Percentiles rank a stretch among this genome's conserved stretches.
Conservation (phyloP, 2,113 vertebrate genomes). For the Pollimyrus isidori region DNA sequence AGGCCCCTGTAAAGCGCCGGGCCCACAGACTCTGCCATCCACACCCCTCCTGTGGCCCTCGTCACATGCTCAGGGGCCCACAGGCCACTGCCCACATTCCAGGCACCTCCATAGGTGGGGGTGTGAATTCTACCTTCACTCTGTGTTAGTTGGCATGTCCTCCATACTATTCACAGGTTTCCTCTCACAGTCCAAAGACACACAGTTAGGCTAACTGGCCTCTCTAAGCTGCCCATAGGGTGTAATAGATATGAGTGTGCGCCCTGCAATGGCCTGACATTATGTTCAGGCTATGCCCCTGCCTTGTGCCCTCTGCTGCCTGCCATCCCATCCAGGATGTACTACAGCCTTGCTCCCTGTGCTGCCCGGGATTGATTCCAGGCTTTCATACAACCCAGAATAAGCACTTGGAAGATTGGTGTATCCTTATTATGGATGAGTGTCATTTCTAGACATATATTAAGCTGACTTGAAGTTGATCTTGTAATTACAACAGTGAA, state of each 20-base stretch:
- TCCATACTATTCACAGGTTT: neutral
- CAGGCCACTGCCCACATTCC: too few relatives aligned
- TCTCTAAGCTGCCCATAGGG: neutral
- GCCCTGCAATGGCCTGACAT: neutral
- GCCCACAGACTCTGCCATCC: neutral
- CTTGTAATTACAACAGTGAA: neutral
- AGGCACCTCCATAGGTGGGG: neutral
- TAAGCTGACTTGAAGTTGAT: neutral
- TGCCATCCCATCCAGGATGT: neutral
- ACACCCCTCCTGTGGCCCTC: neutral
- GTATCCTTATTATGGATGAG: neutral
- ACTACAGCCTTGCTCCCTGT: neutral
- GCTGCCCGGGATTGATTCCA: neutral
- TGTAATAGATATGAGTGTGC: neutral
- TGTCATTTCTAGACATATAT: neutral
- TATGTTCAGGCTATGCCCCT: neutral
- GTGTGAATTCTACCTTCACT: neutral
- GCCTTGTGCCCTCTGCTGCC: neutral
- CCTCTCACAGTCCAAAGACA: neutral
- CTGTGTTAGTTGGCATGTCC: neutral
- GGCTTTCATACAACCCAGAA: neutral
- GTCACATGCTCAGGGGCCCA: neutral
- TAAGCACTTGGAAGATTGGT: neutral
- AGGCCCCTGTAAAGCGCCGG: neutral
- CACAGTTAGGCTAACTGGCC: neutral